Evolutionary conservation across 2,888 invertebrate genomes (phyloP).

Genomic region (Idaea straminata): DNA sequence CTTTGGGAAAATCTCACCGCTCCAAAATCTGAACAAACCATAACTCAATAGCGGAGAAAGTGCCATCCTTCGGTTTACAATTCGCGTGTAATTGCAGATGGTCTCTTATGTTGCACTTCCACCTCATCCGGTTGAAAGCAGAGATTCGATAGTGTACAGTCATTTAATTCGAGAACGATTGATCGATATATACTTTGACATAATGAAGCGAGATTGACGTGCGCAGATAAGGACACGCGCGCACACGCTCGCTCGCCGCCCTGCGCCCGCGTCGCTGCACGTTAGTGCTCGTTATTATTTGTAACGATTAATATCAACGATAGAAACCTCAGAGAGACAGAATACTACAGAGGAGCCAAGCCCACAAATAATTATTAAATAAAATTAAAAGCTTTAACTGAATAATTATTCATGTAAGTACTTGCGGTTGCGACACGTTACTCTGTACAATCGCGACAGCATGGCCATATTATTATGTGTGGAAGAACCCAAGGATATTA

Average conservation of each 20-base stretch:
- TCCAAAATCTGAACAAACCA: slow-evolving; percentile 49
- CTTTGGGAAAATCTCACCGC: slow-evolving; percentile 33
- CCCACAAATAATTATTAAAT: too few relatives aligned
- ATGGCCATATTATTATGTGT: too few relatives aligned
- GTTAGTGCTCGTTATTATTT: slow-evolving; percentile 12
- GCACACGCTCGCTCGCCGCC: slow-evolving; percentile 10
- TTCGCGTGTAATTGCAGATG: slow-evolving; percentile 19
- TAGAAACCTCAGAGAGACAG: slow-evolving; percentile 12
- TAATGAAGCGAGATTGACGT: slow-evolving; percentile 14
- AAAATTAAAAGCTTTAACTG: not conserved
- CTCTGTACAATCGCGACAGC: too few relatives aligned
- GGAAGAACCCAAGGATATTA: too few relatives aligned
- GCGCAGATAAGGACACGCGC: slow-evolving; percentile 16
- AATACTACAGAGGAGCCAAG: too few relatives aligned
- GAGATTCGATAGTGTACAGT: not conserved
- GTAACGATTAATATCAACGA: slow-evolving; percentile 10
- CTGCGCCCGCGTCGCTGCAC: slow-evolving; percentile 8
- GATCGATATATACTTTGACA: slow-evolving; percentile 11
- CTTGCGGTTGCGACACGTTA: slow-evolving; percentile 7
- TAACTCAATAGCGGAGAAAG: slow-evolving; percentile 44
- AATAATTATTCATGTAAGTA: slow-evolving; percentile 2
- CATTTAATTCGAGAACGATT: slow-evolving; percentile 1
- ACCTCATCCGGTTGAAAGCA: not conserved
- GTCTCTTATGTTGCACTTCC: slow-evolving; percentile 16
- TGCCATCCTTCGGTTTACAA: slow-evolving; percentile 18